Evolutionary conservation across 2,797 vertebrate species (phyloP), one percentile per base, ranked within the genome.

Genomic region (Apodemus agrarius): DNA sequence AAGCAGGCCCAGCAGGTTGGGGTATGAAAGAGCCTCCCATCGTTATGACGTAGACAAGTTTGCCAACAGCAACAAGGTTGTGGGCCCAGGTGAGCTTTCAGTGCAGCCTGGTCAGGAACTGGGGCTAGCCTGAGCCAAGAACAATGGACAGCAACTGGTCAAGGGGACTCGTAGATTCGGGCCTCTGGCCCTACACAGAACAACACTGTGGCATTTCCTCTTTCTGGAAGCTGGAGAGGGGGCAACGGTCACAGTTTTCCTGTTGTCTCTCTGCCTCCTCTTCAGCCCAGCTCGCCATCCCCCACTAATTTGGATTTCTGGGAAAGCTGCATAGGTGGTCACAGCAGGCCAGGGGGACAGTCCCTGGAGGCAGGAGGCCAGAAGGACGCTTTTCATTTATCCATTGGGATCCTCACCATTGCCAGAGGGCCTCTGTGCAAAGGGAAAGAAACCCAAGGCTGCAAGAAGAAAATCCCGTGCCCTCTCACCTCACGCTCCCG

Each of bases 361-460:
- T 84, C 72, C 69, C 76, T 43, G 22, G 46, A 85, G 34, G 31
- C 54, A 88, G 67, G 21, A 79, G 46, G 46, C 63, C 86, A 49
- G 34, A 82, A 89, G 81, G 9, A 82, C 7, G 52, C 59, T 84
- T 76, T 54, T 24, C 12, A 8, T 67, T 89, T 82, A 63, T 78
- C 90, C 46, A 9, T 83, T 90, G 81, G 80, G 26, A 82, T 91
- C 83, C 83, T 93, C 84, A 88, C 61, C 74, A 26, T 46, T 81
- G 72, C 84, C 89, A 87, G n/a, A 76, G 87, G 52, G 40, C 61
- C 46, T 86, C 72, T 95, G 31, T 91, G 86, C 75, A 92, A 46
- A 31, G 17, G 75, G 74, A 78, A 96, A 95, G 83, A 83, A 97
- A 89, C 46, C 69, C 67, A 92, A 93, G 29, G 89, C 82, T 67